These are phyloP conservation scores for Musca vetustissima DNA, from an alignment of 1,140 invertebrate species.

Conservation along the genomic window DNA sequence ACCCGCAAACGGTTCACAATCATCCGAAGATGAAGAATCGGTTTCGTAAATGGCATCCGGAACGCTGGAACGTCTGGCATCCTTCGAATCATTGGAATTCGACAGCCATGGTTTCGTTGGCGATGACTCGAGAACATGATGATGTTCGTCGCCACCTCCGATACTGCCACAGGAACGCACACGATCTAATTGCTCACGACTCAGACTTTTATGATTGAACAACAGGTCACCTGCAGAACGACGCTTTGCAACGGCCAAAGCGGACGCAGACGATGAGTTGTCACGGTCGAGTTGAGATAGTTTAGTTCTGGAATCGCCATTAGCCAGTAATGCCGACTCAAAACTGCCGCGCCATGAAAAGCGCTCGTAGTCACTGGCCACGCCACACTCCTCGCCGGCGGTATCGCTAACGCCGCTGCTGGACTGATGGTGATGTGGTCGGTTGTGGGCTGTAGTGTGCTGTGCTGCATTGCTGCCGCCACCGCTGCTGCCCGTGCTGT, in stretches of 20 bases:
- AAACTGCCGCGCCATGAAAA: slow-evolving; percentile 90
- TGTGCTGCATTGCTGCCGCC: slow-evolving; percentile 5
- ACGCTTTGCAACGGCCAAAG: slow-evolving; percentile 70
- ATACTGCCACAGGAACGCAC: slow-evolving; percentile 81
- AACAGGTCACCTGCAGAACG: slow-evolving; percentile 77
- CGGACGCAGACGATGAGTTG: slow-evolving; percentile 64
- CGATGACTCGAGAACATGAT: slow-evolving; percentile 59
- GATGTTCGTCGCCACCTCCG: slow-evolving; percentile 62
- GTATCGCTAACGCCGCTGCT: slow-evolving; percentile 58
- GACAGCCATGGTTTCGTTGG: slow-evolving; percentile 58
- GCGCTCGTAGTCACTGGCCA: slow-evolving; percentile 83
- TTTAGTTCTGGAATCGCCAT: slow-evolving; percentile 76
- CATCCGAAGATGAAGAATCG: slow-evolving; percentile 66
- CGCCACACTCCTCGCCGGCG: slow-evolving; percentile 65
- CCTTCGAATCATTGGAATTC: slow-evolving; percentile 45
- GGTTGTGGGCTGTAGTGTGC: slow-evolving; percentile 13
- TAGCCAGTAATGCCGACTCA: slow-evolving; percentile 81
- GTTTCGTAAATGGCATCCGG: slow-evolving; percentile 69
- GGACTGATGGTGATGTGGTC: slow-evolving; percentile 54
- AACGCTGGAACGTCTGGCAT: slow-evolving; percentile 63
- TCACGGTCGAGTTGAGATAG: slow-evolving; percentile 70
- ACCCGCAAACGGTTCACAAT: slow-evolving; percentile 60
- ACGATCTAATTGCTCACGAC: slow-evolving; percentile 71
- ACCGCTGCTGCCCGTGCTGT: slow-evolving; percentile 22
- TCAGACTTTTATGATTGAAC: slow-evolving; percentile 74